Percentiles rank a stretch among this genome's conserved stretches.
Evolutionary conservation across 2,888 invertebrate species (phyloP).

Genomic region (Eristalis pertinax): DNA sequence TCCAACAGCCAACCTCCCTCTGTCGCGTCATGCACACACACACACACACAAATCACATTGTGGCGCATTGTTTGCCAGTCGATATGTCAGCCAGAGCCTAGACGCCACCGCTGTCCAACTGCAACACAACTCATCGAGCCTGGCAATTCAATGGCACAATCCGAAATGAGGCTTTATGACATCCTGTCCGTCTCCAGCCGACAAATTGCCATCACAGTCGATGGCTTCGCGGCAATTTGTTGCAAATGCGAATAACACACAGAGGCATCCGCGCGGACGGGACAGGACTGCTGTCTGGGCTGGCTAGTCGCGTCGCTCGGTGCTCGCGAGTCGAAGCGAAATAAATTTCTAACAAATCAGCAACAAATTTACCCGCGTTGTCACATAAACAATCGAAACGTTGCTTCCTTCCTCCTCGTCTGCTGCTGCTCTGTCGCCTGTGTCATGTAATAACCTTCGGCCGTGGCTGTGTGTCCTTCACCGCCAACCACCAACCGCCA

Average conservation of each 20-base stretch:
- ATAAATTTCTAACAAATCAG: conserved; percentile 71
- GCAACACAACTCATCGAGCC: conserved; percentile 19
- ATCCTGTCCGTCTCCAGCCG: conserved; percentile 37
- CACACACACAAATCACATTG: neutral
- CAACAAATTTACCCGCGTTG: conserved; percentile 68
- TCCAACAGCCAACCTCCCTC: neutral
- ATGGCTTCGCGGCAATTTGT: conserved; percentile 40
- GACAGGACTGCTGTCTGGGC: neutral
- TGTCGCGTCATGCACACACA: neutral
- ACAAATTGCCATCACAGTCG: conserved; percentile 54
- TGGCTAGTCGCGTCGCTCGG: neutral
- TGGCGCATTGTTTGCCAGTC: conserved; percentile 5
- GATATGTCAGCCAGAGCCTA: conserved; percentile 13
- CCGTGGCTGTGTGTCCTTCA: conserved; percentile 63
- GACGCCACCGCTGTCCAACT: neutral
- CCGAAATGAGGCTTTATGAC: conserved; percentile 52
- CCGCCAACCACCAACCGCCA: neutral
- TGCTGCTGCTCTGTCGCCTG: neutral
- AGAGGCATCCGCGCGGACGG: conserved; percentile 10
- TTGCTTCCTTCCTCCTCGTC: conserved; percentile 31
- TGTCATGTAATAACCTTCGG: conserved; percentile 44
- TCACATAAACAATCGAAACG: conserved; percentile 65
- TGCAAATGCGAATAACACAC: conserved; percentile 37
- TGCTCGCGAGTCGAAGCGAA: conserved; percentile 19
- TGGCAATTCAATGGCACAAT: conserved; percentile 36